Evolutionary conservation across 2,797 vertebrate genomes (phyloP), one percentile per base, ranked within the genome.

Genomic region (Lacerta agilis): DNA sequence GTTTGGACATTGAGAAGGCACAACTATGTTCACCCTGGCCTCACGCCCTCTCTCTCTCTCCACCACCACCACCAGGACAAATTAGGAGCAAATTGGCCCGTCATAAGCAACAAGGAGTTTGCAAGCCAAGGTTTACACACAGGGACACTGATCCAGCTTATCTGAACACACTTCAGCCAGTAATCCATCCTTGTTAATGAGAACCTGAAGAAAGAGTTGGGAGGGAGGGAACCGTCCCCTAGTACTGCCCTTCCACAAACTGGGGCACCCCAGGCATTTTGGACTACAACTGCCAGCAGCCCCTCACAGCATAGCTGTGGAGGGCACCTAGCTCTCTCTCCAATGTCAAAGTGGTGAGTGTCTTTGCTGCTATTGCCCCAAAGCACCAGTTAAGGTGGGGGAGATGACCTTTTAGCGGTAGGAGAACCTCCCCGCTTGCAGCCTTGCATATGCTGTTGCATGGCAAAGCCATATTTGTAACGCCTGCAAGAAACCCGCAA

Each of bases 1-100:
- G 84, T 66, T 15, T 1, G 3, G 0, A 36, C 49, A 13, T 27
- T 4, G 67, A 64, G 76, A 79, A 64, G n/a, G 27, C 7, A 5
- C 58, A 41, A 17, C 38, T 29, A 29, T 5, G 8, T n/a, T 11
- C 0, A 17, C 49, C 0, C 27, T 7, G n/a, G 82, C 0, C 0
- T 78, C n/a, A 77, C 77, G 61, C 10, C 8, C 8, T 0, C 29
- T 0, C 18, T 36, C 25, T 13, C 33, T 33, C 33, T 33, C 33
- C 0, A 33, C 27, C 43, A 0, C 82, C 23, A 8, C 23, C 64
- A 43, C 11, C 4, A 13, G 0, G 23, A 71, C n/a, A 29, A 45
- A 64, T 18, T 8, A 66, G 80, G 72, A 25, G 71, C 7, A 80
- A 38, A 0, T 27, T 9, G 20, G 27, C 49, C 33, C 66, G 8